Conservation (phyloP, 1,140 invertebrate genomes). For the Acromyrmex echinatior region DNA sequence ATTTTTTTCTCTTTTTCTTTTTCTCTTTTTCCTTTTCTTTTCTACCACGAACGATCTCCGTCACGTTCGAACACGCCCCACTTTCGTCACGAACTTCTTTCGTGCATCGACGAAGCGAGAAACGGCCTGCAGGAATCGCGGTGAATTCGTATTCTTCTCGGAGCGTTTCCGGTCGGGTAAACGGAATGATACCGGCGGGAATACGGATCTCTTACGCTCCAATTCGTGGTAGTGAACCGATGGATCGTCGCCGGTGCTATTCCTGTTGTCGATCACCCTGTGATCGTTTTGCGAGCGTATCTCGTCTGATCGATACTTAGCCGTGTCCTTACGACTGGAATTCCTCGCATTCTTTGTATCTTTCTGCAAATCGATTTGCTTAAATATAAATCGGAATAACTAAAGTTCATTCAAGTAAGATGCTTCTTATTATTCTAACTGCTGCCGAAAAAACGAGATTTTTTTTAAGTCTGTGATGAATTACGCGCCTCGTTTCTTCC, state of each 20-base stretch:
- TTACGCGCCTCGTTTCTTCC: constrained; percentile 3
- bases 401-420: background rate
- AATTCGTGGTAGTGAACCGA: constrained; percentile 9
- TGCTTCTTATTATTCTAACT: constrained; percentile 66
- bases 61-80: background rate
- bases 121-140: constrained; percentile 15
- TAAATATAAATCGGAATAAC: background rate
- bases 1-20: background rate
- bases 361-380: background rate
- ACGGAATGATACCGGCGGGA: background rate
- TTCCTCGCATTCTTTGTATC: constrained; percentile 19
- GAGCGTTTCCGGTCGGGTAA: constrained; percentile 32
- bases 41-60: background rate
- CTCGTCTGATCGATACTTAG: background rate
- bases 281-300: background rate
- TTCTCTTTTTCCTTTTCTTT: background rate
- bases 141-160: constrained; percentile 12
- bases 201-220: constrained; percentile 20
- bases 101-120: constrained; percentile 46
- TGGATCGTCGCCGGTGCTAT: background rate
- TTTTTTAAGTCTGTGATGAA: background rate
- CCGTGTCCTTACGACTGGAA: background rate
- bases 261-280: background rate
- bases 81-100: constrained; percentile 45
- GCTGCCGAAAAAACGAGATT: background rate